These are phyloP conservation scores for Atrichornis clamosus DNA, from an alignment of 2,113 vertebrate species.

Conservation along the genomic window DNA sequence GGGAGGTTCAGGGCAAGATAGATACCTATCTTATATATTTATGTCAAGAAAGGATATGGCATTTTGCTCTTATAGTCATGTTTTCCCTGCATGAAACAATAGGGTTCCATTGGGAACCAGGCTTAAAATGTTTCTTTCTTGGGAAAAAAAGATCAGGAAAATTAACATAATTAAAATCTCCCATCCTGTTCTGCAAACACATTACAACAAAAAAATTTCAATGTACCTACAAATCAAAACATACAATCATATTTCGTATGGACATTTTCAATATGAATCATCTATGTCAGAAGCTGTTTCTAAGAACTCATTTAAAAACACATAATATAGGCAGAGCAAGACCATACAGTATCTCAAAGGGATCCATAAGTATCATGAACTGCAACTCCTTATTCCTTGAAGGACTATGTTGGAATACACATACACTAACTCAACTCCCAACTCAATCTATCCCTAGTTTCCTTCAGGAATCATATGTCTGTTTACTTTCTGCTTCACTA, in stretches of 20 bases:
- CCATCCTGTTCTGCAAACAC: background rate
- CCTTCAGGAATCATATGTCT: background rate
- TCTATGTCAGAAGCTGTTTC: background rate
- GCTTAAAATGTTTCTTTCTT: background rate
- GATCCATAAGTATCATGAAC: background rate
- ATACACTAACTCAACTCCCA: background rate
- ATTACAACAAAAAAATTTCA: background rate
- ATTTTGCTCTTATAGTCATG: background rate
- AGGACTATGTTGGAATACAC: background rate
- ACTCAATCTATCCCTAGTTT: background rate
- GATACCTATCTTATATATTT: background rate
- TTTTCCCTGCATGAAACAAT: background rate
- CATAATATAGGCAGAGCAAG: background rate
- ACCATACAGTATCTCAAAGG: background rate
- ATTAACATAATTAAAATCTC: background rate
- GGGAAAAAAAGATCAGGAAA: background rate
- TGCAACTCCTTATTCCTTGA: background rate
- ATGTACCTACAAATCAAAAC: background rate
- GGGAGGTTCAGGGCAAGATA: background rate
- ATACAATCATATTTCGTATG: background rate
- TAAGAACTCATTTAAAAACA: background rate
- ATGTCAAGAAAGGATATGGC: background rate
- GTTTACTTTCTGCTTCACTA: background rate
- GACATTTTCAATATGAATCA: background rate
- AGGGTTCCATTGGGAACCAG: background rate